A percentile compares a stretch with the other conserved stretches of the same genome.
Evolutionary conservation across 2,888 invertebrate genomes (phyloP).

Genomic region (Panzeria rudis): DNA sequence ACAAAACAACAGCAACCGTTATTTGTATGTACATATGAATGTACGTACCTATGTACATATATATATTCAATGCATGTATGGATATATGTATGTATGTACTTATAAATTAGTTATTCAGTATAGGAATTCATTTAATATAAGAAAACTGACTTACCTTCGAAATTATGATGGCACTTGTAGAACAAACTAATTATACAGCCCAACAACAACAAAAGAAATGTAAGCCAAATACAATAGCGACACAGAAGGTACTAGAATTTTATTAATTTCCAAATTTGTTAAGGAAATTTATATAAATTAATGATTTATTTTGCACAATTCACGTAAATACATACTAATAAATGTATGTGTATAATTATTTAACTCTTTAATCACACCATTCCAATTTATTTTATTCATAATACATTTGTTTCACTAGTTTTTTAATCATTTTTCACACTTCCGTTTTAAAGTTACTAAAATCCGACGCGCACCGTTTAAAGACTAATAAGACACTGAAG

Average conservation of each 20-base stretch:
- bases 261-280: background rate
- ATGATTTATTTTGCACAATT: background rate
- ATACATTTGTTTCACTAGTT: background rate
- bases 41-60: background rate
- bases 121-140: too few relatives aligned
- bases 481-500: background rate
- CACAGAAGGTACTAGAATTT: background rate
- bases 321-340: background rate
- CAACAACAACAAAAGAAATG: background rate
- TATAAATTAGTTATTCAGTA: too few relatives aligned
- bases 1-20: background rate
- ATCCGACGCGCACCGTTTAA: slow-evolving; percentile 2
- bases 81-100: background rate
- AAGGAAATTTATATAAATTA: background rate
- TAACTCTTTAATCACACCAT: too few relatives aligned
- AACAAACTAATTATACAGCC: background rate
- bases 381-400: background rate
- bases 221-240: background rate
- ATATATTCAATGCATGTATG: background rate
- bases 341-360: background rate
- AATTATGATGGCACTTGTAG: background rate
- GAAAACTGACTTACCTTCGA: background rate
- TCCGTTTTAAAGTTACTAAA: background rate
- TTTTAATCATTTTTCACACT: background rate
- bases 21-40: background rate